Conservation (phyloP, 2,888 invertebrate species). For the Furcula furcula region DNA sequence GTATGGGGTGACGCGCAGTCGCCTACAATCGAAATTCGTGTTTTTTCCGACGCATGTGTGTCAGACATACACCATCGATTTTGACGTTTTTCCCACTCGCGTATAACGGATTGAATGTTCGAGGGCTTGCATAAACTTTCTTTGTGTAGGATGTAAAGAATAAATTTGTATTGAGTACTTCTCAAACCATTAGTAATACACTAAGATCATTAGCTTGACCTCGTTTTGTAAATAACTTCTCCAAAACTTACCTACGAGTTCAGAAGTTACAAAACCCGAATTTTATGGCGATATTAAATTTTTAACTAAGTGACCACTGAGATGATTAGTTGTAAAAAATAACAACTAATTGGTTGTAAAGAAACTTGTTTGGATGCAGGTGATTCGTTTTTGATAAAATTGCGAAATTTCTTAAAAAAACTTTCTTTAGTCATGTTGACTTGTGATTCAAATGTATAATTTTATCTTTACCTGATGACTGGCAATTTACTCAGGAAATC, state of each 20-base stretch:
- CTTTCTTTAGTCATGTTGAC: background rate
- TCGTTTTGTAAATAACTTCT: background rate
- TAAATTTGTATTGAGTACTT: slow-evolving; percentile 40
- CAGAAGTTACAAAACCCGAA: too few relatives aligned
- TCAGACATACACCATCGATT: slow-evolving; percentile 32
- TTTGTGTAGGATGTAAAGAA: slow-evolving; percentile 39
- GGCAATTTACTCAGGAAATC: background rate
- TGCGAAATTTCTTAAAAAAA: background rate
- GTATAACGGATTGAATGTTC: slow-evolving; percentile 40
- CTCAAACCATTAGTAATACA: background rate
- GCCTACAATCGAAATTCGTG: slow-evolving; percentile 45
- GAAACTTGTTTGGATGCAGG: background rate
- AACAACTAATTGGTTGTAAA: background rate
- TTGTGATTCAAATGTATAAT: background rate
- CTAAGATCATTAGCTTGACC: background rate
- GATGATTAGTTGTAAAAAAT: background rate
- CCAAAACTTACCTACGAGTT: too few relatives aligned
- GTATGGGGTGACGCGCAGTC: slow-evolving; percentile 51
- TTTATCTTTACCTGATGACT: background rate
- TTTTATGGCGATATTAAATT: too few relatives aligned
- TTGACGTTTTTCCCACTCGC: slow-evolving; percentile 33
- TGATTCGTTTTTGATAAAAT: background rate
- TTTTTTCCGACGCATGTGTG: slow-evolving; percentile 27
- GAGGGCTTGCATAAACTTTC: slow-evolving; percentile 35
- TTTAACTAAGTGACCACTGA: background rate